Conservation (phyloP, 2,888 invertebrate species). For the Microctonus hyperodae region DNA sequence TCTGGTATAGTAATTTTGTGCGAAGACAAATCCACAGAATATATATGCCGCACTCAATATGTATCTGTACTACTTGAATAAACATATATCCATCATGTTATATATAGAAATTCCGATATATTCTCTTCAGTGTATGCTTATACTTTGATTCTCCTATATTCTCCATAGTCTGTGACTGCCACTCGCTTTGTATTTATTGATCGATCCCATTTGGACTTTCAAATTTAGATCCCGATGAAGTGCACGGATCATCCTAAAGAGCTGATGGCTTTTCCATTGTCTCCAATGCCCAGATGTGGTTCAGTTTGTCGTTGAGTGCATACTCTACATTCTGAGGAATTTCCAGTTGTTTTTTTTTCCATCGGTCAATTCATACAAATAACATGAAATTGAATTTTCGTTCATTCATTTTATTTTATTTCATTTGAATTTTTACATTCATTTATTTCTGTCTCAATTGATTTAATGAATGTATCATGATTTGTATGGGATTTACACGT, state of each 20-base stretch:
- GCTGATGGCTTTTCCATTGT: slow-evolving; percentile 7
- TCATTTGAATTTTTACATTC: neutral
- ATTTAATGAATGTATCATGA: neutral
- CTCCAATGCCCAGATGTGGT: neutral
- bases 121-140: neutral
- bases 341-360: neutral
- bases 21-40: neutral
- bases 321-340: neutral
- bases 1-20: neutral
- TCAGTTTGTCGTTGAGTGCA: neutral
- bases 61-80: neutral
- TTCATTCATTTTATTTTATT: neutral
- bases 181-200: neutral
- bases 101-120: neutral
- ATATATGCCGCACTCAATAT: neutral
- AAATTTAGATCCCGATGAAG: slow-evolving; percentile 14
- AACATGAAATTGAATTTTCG: slow-evolving; percentile 1
- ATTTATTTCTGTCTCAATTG: neutral
- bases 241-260: slow-evolving; percentile 10
- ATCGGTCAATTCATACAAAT: slow-evolving; percentile 6
- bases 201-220: slow-evolving; percentile 19
- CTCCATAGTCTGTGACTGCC: too few species aligned
- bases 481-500: neutral
- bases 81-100: neutral
- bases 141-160: neutral